phyloP scores from a whole-genome alignment of 1,140 invertebrate genomes.

The Drosophila parvula region DNA sequence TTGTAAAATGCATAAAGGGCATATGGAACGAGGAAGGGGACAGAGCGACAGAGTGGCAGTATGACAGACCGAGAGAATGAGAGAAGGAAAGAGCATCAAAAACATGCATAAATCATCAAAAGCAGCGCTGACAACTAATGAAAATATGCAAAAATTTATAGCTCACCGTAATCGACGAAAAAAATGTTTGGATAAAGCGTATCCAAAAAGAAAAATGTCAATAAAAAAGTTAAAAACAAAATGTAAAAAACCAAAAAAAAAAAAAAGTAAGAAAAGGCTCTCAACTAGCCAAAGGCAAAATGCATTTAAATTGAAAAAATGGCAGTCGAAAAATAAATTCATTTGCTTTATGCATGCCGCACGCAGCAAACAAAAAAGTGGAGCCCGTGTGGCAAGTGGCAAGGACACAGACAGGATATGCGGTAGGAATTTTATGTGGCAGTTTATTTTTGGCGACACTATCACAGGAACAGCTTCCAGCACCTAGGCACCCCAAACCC shows the following conservation, averaged over 20 bases:
- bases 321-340: constrained; percentile 68
- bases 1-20: constrained; percentile 43
- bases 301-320: constrained; percentile 76
- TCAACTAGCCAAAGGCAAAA: constrained; percentile 46
- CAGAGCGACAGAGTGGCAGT: neutral
- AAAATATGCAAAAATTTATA: constrained; percentile 82
- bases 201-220: constrained; percentile 29
- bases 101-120: constrained; percentile 82
- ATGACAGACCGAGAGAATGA: neutral
- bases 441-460: constrained; percentile 81
- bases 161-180: constrained; percentile 53
- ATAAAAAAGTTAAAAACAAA: constrained; percentile 42
- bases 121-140: constrained; percentile 80
- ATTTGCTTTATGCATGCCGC: constrained; percentile 73
- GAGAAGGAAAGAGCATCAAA: constrained; percentile 57
- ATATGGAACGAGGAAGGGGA: constrained; percentile 9
- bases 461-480: constrained; percentile 55
- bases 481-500: constrained; percentile 7
- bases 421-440: constrained; percentile 76
- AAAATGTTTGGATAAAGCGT: constrained; percentile 43
- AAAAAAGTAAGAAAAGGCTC: constrained; percentile 15
- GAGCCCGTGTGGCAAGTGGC: constrained; percentile 42
- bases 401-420: constrained; percentile 63
- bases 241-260: neutral
- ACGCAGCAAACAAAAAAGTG: constrained; percentile 38